Conservation (phyloP, 2,888 invertebrate genomes). For the Napeogenes sylphis region DNA sequence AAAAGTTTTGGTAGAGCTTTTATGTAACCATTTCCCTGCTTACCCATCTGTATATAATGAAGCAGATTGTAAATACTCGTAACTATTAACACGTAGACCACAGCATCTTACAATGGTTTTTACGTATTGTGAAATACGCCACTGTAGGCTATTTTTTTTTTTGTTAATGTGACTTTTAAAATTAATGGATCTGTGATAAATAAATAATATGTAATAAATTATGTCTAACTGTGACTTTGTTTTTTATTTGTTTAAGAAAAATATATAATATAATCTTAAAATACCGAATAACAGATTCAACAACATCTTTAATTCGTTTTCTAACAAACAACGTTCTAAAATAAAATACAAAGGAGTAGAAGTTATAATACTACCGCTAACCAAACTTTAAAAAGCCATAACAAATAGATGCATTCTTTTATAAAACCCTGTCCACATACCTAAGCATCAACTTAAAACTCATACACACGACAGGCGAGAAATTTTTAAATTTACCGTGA, state of each 20-base stretch:
- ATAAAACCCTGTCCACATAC: slow-evolving; percentile 19
- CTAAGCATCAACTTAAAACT: slow-evolving; percentile 29
- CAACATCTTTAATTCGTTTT: background rate
- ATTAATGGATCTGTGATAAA: slow-evolving; percentile 78
- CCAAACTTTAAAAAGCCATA: slow-evolving; percentile 3
- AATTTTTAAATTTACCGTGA: slow-evolving; percentile 45
- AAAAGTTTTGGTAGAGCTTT: slow-evolving; percentile 8
- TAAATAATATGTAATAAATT: slow-evolving; percentile 77
- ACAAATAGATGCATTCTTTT: slow-evolving; percentile 13
- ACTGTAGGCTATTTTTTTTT: slow-evolving; percentile 74
- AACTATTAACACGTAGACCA: slow-evolving; percentile 42
- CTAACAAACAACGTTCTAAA: slow-evolving; percentile 5
- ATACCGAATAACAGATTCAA: slow-evolving; percentile 10
- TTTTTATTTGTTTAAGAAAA: slow-evolving; percentile 25
- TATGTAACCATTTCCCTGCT: slow-evolving; percentile 19
- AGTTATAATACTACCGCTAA: slow-evolving; percentile 8
- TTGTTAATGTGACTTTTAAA: slow-evolving; percentile 76
- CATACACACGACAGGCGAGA: slow-evolving; percentile 48
- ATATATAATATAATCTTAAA: background rate
- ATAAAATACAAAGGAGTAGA: slow-evolving; percentile 2
- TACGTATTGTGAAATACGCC: slow-evolving; percentile 53
- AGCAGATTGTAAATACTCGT: slow-evolving; percentile 65
- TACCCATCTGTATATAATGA: slow-evolving; percentile 54
- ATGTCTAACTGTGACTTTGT: slow-evolving; percentile 71
- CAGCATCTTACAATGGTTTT: slow-evolving; percentile 49